phyloP scores from a whole-genome alignment of 2,888 invertebrate genomes.

The Diaprepes abbreviatus region DNA sequence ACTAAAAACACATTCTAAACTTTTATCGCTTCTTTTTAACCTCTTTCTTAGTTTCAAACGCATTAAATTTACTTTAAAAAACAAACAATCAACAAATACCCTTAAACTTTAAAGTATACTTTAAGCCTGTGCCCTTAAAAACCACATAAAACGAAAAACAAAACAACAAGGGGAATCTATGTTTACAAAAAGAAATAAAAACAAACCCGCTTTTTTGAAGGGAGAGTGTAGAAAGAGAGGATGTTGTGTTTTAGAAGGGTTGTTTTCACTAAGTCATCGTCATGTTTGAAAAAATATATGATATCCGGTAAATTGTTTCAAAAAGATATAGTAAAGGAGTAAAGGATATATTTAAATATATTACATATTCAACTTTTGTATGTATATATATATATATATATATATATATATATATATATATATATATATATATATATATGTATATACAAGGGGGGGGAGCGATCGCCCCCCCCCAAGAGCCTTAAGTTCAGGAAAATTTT shows the following conservation, averaged over 20 bases:
- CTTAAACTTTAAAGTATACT: slow-evolving; percentile 6
- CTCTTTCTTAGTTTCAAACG: not conserved
- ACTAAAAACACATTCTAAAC: not conserved
- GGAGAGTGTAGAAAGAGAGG: slow-evolving; percentile 3
- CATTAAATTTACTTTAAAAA: slow-evolving; percentile 11
- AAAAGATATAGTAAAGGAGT: not conserved
- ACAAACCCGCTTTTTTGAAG: slow-evolving; percentile 19
- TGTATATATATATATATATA: too few species aligned
- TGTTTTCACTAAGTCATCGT: slow-evolving; percentile 19
- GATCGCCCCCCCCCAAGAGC: too few species aligned
- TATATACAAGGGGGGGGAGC: too few species aligned
- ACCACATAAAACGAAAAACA: slow-evolving; percentile 18
- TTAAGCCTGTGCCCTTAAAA: not conserved
- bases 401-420: too few species aligned
- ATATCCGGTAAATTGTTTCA: not conserved
- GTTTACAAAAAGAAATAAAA: slow-evolving; percentile 14
- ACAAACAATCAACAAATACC: slow-evolving; percentile 12
- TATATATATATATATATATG: too few species aligned
- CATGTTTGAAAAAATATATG: slow-evolving; percentile 13
- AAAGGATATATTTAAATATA: too few species aligned
- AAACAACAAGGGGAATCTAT: slow-evolving; percentile 23
- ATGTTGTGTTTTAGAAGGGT: slow-evolving; percentile 21
- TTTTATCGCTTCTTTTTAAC: not conserved
- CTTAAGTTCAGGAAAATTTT: too few species aligned
- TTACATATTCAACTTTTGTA: too few species aligned